Evolutionary conservation across 2,888 invertebrate genomes (phyloP).

Genomic region (Machimus atricapillus): DNA sequence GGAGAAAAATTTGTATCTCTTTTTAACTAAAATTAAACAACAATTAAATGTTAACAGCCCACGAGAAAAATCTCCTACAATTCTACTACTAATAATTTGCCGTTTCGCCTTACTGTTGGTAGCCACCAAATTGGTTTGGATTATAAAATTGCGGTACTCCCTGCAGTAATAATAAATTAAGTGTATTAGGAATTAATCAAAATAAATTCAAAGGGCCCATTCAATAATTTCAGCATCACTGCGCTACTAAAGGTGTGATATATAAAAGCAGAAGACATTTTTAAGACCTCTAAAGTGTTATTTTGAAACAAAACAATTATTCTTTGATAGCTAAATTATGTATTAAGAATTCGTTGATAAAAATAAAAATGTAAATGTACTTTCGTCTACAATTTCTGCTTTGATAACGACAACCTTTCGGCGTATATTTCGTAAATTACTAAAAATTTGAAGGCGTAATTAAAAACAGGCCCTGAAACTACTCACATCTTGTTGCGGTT

Average conservation of each 20-base stretch:
- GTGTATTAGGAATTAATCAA: background rate
- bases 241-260: background rate
- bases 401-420: background rate
- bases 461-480: background rate
- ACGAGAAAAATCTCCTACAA: background rate
- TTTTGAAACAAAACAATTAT: no score
- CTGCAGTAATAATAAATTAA: constrained; percentile 40
- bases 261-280: background rate
- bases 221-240: background rate
- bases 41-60: constrained; percentile 26
- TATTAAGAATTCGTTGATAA: background rate
- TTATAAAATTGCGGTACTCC: constrained; percentile 51
- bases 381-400: background rate
- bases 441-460: background rate
- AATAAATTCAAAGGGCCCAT: background rate
- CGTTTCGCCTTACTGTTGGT: constrained; percentile 45
- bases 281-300: no score
- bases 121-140: constrained; percentile 51
- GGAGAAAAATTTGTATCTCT: constrained; percentile 14
- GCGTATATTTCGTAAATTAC: background rate
- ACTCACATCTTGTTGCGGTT: constrained; percentile 43
- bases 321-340: background rate
- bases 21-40: constrained; percentile 34
- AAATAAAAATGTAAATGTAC: no score
- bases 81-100: background rate